phyloP scores from a whole-genome alignment of 2,888 invertebrate species.

The Masnerella sp. region DNA sequence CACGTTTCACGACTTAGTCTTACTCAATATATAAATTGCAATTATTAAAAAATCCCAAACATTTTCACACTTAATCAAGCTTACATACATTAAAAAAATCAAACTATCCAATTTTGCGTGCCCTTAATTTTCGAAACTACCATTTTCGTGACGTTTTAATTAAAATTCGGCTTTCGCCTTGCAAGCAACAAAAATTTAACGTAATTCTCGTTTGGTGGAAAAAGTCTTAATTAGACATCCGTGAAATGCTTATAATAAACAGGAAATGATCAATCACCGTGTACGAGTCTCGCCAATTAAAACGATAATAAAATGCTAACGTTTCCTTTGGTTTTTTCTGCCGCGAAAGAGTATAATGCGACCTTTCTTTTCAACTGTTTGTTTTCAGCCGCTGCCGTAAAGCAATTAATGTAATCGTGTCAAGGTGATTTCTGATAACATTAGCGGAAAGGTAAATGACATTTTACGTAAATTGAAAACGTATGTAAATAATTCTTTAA shows the following conservation, averaged over 20 bases:
- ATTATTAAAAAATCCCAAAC: too few relatives aligned
- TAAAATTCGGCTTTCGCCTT: constrained; percentile 6
- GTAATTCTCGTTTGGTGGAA: not conserved
- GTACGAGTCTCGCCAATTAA: constrained; percentile 32
- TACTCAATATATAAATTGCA: too few relatives aligned
- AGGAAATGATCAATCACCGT: constrained; percentile 49
- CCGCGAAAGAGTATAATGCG: not conserved
- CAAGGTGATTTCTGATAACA: not conserved
- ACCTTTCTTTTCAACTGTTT: constrained; percentile 1
- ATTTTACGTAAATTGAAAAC: too few relatives aligned
- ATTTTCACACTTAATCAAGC: too few relatives aligned
- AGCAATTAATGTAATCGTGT: not conserved
- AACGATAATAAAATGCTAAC: constrained; percentile 27
- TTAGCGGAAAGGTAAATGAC: too few relatives aligned
- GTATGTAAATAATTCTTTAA: too few relatives aligned
- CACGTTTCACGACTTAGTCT: too few relatives aligned
- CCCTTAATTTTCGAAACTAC: constrained; percentile 21
- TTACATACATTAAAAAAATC: too few relatives aligned
- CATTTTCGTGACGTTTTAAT: constrained; percentile 21
- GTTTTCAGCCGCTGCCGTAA: constrained; percentile 2
- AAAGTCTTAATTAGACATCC: constrained; percentile 42
- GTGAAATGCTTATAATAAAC: constrained; percentile 3
- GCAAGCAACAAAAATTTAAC: not conserved
- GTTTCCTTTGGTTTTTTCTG: constrained; percentile 11
- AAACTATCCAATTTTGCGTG: constrained; percentile 16